Evolutionary conservation across 2,113 vertebrate species (phyloP), one percentile per base, ranked within the genome.

Genomic region (Onychorhynchus coronatus): DNA sequence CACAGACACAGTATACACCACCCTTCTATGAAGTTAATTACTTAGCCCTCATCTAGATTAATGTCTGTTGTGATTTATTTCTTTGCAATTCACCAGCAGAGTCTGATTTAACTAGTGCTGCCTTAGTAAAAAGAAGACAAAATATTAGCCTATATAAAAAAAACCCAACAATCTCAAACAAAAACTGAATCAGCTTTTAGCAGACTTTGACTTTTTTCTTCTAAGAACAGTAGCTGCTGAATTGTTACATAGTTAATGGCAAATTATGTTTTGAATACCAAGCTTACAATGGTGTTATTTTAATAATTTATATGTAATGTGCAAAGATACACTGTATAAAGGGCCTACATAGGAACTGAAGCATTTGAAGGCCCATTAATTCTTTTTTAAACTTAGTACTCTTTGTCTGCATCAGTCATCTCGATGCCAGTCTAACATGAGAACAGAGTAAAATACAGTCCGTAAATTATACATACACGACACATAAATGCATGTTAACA

Each of bases 21-120:
- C 91, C 62, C 89, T 93, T 96, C 89, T 63, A 92, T 35, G 87
- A 95, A 97, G 91, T 95, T 97, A 96, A 96, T 97, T 96, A 93
- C 80, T 96, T 58, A 92, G 83, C 62, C 93, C 80, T 95, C 95
- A 89, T 93, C 83, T 95, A 89, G 93, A 92, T 94, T 96, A 96
- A 94, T 63, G 92, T 97, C 96, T 96, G 92, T 94, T 94, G 95
- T 96, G 95, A 97, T 96, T 96, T 97, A 96, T 91, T 93, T 94
- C 96, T 89, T 84, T 62, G 55, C 89, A 91, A 56, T 75, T 85
- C 91, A 18, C 87, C 87, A 93, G 84, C 89, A 96, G 88, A 73
- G 31, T 73, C 88, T 91, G 89, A 93, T 89, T 96, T 95, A 81
- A 92, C 81, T 74, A 66, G 55, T 35, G 62, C 88, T 94, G 72